A percentile compares a stretch with the other conserved stretches of the same genome.
Conservation (phyloP, 2,888 invertebrate genomes). For the Latrodectus elegans region DNA sequence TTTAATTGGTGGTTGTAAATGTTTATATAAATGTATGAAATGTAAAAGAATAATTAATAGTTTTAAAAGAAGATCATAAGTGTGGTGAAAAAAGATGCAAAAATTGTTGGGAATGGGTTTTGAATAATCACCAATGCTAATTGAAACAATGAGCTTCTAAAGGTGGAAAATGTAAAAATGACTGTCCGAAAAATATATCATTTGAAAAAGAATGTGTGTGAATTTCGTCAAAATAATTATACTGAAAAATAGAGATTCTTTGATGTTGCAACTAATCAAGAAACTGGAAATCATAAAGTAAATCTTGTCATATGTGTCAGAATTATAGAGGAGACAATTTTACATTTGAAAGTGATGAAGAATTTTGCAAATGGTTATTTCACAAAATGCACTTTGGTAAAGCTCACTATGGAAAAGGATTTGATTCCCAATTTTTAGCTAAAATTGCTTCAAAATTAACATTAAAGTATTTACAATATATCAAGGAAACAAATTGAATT, state of each 20-base stretch:
- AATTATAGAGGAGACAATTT: constrained; percentile 6
- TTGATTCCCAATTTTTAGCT: constrained; percentile 25
- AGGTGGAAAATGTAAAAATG: background rate
- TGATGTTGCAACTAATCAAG: constrained; percentile 28
- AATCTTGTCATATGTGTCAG: constrained; percentile 14
- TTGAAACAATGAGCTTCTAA: background rate
- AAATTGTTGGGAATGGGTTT: background rate
- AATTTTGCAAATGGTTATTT: constrained; percentile 15
- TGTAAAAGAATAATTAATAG: background rate
- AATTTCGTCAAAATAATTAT: constrained; percentile 9
- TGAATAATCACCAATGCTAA: constrained; percentile 3
- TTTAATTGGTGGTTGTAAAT: background rate
- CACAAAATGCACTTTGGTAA: constrained; percentile 1
- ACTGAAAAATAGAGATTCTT: constrained; percentile 10
- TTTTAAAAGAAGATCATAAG: background rate
- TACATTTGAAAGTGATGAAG: constrained; percentile 5
- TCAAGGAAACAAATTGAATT: constrained; percentile 6
- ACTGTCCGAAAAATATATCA: background rate
- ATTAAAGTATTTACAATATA: constrained; percentile 24
- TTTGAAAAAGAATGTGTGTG: background rate
- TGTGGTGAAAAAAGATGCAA: background rate
- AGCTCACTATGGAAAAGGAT: constrained; percentile 32
- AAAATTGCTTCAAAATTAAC: constrained; percentile 25
- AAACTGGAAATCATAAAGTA: constrained; percentile 2
- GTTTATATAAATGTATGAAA: background rate